phyloP scores from a whole-genome alignment of 2,888 invertebrate species.

The Aleiodes testaceus region DNA sequence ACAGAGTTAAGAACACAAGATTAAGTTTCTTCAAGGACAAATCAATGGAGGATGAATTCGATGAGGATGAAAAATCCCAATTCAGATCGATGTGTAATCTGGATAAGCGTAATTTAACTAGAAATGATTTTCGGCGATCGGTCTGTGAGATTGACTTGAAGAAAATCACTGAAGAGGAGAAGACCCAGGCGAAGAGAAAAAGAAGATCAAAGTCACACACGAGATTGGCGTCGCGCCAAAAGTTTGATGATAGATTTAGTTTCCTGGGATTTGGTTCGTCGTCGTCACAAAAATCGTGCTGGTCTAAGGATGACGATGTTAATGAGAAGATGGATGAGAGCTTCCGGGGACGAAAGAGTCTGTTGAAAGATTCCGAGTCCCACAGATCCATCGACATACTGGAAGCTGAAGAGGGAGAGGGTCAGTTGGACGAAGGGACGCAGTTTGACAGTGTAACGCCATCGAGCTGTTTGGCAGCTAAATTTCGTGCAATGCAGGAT shows the following conservation, averaged over 20 bases:
- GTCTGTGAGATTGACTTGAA: slow-evolving; percentile 66
- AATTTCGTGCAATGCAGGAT: slow-evolving; percentile 83
- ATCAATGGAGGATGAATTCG: slow-evolving; percentile 52
- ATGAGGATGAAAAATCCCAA: slow-evolving; percentile 57
- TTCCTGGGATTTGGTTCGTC: slow-evolving; percentile 61
- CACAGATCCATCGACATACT: slow-evolving; percentile 27
- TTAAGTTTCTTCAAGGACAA: slow-evolving; percentile 78
- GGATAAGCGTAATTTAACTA: slow-evolving; percentile 55
- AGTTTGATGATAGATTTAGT: slow-evolving; percentile 58
- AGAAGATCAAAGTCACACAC: slow-evolving; percentile 67
- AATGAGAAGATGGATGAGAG: slow-evolving; percentile 47
- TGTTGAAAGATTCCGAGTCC: slow-evolving; percentile 25
- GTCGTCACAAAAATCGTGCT: slow-evolving; percentile 48
- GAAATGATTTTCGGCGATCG: slow-evolving; percentile 63
- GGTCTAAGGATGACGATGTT: slow-evolving; percentile 47
- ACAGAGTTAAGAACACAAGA: slow-evolving; percentile 82
- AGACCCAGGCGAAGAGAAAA: slow-evolving; percentile 61
- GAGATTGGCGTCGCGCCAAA: slow-evolving; percentile 56
- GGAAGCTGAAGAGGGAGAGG: slow-evolving; percentile 9
- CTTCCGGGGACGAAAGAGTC: slow-evolving; percentile 57
- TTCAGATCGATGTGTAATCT: slow-evolving; percentile 64
- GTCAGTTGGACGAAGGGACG: slow-evolving; percentile 43
- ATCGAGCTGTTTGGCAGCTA: slow-evolving; percentile 78
- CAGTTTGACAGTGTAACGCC: slow-evolving; percentile 65
- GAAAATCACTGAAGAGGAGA: slow-evolving; percentile 61